Percentiles rank a stretch among this genome's conserved stretches.
Conservation (phyloP, 2,888 invertebrate genomes). For the Drosophila buzzatii region DNA sequence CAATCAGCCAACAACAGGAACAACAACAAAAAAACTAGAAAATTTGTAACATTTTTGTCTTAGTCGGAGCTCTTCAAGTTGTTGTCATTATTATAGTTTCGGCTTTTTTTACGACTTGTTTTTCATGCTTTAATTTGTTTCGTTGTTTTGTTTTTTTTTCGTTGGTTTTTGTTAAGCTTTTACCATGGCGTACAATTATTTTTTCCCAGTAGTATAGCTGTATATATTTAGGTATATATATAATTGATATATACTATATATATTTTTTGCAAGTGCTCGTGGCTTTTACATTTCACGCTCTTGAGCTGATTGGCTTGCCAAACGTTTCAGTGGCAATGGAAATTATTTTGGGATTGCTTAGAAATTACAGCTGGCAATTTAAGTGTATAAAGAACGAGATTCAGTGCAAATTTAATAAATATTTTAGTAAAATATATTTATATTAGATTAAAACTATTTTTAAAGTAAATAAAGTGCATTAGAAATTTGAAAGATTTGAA, state of each 20-base stretch:
- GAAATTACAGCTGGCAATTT: not conserved
- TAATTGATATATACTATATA: not conserved
- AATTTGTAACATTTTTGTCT: slow-evolving; percentile 78
- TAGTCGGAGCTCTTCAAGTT: slow-evolving; percentile 50
- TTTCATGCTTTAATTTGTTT: slow-evolving; percentile 77
- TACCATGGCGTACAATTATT: slow-evolving; percentile 49
- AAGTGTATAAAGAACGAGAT: not conserved
- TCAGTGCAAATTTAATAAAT: no score
- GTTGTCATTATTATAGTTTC: slow-evolving; percentile 54
- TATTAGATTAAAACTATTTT: no score
- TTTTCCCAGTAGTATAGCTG: slow-evolving; percentile 19
- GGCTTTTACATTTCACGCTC: slow-evolving; percentile 74
- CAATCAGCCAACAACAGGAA: slow-evolving; percentile 53
- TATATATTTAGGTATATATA: slow-evolving; percentile 7
- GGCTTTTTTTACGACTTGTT: slow-evolving; percentile 59
- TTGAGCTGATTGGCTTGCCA: slow-evolving; percentile 77
- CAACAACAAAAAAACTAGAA: slow-evolving; percentile 55
- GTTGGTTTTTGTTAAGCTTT: slow-evolving; percentile 41
- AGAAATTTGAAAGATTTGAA: no score
- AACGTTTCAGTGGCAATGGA: slow-evolving; percentile 70
- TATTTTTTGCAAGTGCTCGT: slow-evolving; percentile 17
- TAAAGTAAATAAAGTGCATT: no score
- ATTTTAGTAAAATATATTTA: no score
- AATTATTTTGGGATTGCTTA: slow-evolving; percentile 31
- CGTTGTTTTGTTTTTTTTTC: slow-evolving; percentile 49